These are phyloP conservation scores for Erythrocercus mccallii DNA, from an alignment of 2,113 vertebrate species.

Conservation along the genomic window DNA sequence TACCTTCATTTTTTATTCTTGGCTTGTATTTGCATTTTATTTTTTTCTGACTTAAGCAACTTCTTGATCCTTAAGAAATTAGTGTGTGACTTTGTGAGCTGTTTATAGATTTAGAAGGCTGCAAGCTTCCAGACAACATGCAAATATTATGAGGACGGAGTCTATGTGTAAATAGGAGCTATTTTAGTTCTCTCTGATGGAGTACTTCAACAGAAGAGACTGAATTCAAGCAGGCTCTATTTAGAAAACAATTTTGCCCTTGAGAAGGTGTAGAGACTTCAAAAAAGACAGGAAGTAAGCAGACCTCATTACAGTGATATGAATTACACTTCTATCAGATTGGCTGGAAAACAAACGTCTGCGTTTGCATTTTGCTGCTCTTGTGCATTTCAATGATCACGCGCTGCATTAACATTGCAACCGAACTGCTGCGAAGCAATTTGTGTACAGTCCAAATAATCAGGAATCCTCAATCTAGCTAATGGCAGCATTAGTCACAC, in stretches of 20 bases:
- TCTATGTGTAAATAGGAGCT: conserved; percentile 9
- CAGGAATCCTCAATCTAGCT: conserved; percentile 20
- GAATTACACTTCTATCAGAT: conserved; percentile 44
- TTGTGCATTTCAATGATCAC: background rate
- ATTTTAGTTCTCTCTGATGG: background rate
- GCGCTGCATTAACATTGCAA: background rate
- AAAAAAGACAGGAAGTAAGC: conserved; percentile 14
- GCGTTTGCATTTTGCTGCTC: background rate
- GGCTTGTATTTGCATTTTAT: background rate
- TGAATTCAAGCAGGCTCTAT: background rate
- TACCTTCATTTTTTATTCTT: background rate
- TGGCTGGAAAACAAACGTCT: conserved; percentile 47
- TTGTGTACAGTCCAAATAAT: conserved; percentile 26
- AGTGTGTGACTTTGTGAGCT: background rate
- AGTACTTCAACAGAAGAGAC: background rate
- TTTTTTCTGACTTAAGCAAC: background rate
- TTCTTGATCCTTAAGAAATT: conserved; percentile 26
- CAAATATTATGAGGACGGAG: background rate
- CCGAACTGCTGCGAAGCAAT: background rate
- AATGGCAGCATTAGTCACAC: conserved; percentile 29
- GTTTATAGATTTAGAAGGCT: conserved; percentile 20
- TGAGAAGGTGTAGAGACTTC: conserved; percentile 35
- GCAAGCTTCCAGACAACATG: background rate
- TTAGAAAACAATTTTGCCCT: conserved; percentile 58
- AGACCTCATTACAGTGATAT: conserved; percentile 24